Evolutionary conservation across 1,140 invertebrate species (phyloP), one percentile per base, ranked within the genome.

Genomic region (Drosophila sp.): DNA sequence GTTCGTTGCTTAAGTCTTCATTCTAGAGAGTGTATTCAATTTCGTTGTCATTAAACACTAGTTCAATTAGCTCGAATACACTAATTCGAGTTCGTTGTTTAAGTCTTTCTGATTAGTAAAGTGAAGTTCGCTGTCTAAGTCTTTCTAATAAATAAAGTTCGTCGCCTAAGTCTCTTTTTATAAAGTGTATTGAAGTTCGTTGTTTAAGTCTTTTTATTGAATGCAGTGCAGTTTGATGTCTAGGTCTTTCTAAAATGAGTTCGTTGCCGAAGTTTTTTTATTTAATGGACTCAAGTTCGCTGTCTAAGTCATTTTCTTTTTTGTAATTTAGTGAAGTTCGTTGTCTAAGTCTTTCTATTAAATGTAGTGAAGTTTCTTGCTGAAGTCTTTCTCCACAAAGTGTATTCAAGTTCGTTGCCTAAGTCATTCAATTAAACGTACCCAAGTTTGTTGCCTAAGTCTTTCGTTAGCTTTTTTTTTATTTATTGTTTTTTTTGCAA

Each of bases 71-170:
- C n/a, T n/a, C n/a, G n/a, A n/a, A n/a, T n/a, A n/a, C n/a, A n/a
- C n/a, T n/a, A n/a, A n/a, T n/a, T n/a, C n/a, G n/a, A 59, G 56
- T 59, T 51, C 13, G 59, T 43, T 63, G 34, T 13, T 25, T 32
- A 43, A 63, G 48, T 63, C 38, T 53, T 29, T 2, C 4, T 2
- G 1, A 0, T 29, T 5, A 29, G 4, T 6, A 6, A 27, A 13
- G 0, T 38, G 2, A 38, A 45, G 41, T 45, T 45, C 14, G 40
- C 9, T 18, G 40, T 21, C 7, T 45, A 45, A 36, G 5, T 8
- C 25, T 16, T 53, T 18, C 14, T 2, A 7, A 7, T 2, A n/a
- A 9, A 2, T 29, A n/a, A 29, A 50, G 25, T 50, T 50, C 25
- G 46, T 50, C 29, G 46, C n/a, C n/a, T 27, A 13, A 40, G 53